Base-by-base conservation (phyloP, 2,888 invertebrate species). In the Deilephila porcellus region DNA sequence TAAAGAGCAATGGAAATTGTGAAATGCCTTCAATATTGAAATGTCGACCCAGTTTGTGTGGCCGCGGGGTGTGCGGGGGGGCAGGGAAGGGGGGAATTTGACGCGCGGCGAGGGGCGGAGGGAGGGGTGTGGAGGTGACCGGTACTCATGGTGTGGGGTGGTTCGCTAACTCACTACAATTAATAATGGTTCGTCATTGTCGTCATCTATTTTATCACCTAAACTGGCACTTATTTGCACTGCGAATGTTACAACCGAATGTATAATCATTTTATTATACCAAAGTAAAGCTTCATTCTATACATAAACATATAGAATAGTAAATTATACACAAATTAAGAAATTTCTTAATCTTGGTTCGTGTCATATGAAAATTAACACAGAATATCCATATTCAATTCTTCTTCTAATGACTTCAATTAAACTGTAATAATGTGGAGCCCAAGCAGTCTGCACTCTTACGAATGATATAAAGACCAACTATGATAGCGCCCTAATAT, bases 21-120 rank as follows among this genome's bases (percentile, higher is more conserved):
- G 90, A 91, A 92, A 92, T 91, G 91, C 89, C 90, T 91, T 89
- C 90, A 88, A 89, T 91, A 91, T 92, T 91, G 92, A 91, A 92
- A 91, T 90, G 92, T 88, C 90, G 92, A 90, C 92, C 92, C 83
- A 91, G 89, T 90, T 92, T 85, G 82, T 82, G 83, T 76, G 83
- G 81, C 82, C 78, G 83, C 80, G 82, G 83, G 83, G 82, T 77
- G 81, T 77, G 77, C 56, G 72, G 77, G 80, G 76, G 77, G 76
- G 78, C 25, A 25, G 77, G 78, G 79, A 78, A 76, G 77, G 75
- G 76, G 80, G 75, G 74, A 71, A 77, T 73, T 4, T 5, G 53
- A 4, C 19, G 75, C 76, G 78, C 73, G 71, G 78, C 74, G 80
- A 19, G 62, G 32, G 25, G 29, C 14, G 32, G 20, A 29, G 34